These are phyloP conservation scores for Synergus umbraculus DNA, from an alignment of 2,888 invertebrate species.

Conservation along the genomic window DNA sequence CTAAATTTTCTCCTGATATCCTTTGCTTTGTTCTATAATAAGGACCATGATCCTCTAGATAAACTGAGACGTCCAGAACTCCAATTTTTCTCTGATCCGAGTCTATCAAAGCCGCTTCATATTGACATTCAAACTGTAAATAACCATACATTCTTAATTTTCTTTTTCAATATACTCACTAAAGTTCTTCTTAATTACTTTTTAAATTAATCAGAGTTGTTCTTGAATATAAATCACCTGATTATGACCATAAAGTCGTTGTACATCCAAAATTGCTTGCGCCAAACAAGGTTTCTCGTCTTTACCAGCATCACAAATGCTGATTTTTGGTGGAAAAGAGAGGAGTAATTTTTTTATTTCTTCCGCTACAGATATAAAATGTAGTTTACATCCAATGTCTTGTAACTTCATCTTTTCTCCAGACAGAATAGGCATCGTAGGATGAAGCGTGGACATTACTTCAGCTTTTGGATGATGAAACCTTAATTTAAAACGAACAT, in stretches of 20 bases:
- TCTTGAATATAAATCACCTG: constrained; percentile 59
- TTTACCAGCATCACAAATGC: constrained; percentile 64
- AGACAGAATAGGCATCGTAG: constrained; percentile 58
- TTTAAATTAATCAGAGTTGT: neutral
- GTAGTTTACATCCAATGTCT: constrained; percentile 70
- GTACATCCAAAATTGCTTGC: constrained; percentile 64
- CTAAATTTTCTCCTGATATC: constrained; percentile 66
- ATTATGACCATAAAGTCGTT: constrained; percentile 63
- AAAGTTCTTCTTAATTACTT: neutral
- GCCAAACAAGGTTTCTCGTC: constrained; percentile 61
- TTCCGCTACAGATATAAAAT: constrained; percentile 70
- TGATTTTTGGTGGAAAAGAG: constrained; percentile 72
- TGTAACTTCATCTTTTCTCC: constrained; percentile 66
- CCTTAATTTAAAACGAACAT: constrained; percentile 54
- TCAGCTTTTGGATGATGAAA: constrained; percentile 75
- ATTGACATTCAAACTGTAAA: constrained; percentile 63
- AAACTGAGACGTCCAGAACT: constrained; percentile 63
- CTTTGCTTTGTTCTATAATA: constrained; percentile 63
- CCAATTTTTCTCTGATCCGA: constrained; percentile 64
- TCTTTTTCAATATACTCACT: constrained; percentile 6
- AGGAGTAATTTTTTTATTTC: constrained; percentile 70
- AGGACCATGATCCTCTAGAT: constrained; percentile 70
- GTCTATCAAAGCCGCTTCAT: constrained; percentile 64
- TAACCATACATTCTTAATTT: constrained; percentile 11
- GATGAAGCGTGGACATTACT: constrained; percentile 64